These are phyloP conservation scores for Volucella bombylans DNA, from an alignment of 2,888 invertebrate species.

Conservation along the genomic window DNA sequence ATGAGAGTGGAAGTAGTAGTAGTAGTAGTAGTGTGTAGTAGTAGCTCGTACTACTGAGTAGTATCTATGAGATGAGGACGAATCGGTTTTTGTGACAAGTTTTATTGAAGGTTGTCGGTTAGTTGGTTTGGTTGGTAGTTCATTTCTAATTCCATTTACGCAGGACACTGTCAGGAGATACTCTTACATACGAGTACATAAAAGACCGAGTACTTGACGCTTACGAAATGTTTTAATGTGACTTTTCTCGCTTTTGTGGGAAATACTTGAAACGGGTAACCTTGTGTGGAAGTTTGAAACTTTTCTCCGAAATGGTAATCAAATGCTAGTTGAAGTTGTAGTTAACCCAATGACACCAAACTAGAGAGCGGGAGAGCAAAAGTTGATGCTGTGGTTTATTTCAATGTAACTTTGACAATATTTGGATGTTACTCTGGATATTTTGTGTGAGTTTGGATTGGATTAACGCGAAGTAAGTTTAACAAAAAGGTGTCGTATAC, in stretches of 20 bases:
- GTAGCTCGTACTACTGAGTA: no score
- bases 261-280: constrained; percentile 21
- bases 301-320: constrained; percentile 53
- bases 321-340: constrained; percentile 50
- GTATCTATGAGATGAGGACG: constrained; percentile 5
- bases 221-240: constrained; percentile 4
- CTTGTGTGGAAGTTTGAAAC: constrained; percentile 38
- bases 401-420: not conserved
- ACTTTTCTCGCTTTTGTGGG: not conserved
- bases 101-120: constrained; percentile 71
- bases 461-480: not conserved
- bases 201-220: not conserved
- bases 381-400: not conserved
- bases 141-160: constrained; percentile 67
- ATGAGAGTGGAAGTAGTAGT: constrained; percentile 10
- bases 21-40: not conserved
- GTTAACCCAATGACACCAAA: constrained; percentile 34
- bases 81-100: constrained; percentile 70
- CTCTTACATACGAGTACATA: not conserved
- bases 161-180: constrained; percentile 11
- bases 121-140: constrained; percentile 68
- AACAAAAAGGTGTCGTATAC: not conserved
- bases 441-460: not conserved
- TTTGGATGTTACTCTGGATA: not conserved
- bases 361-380: not conserved